phyloP scores from a whole-genome alignment of 1,140 invertebrate genomes.

The Carposina sasakii region DNA sequence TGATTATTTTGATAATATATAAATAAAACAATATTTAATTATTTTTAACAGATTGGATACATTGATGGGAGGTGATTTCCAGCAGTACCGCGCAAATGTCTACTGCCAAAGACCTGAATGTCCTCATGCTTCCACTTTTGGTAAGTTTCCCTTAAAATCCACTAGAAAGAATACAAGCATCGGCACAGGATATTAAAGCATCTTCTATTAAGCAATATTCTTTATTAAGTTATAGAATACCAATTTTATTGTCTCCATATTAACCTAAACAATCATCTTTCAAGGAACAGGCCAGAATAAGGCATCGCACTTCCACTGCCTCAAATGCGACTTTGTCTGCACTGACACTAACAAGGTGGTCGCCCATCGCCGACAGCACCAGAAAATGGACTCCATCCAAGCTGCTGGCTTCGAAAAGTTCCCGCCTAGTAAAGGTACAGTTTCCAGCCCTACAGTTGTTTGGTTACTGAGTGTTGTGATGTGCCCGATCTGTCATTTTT shows the following conservation, averaged over 20 bases:
- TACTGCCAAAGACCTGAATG: slow-evolving; percentile 90
- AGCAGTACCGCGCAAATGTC: slow-evolving; percentile 93
- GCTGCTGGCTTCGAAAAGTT: slow-evolving; percentile 96
- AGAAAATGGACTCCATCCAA: slow-evolving; percentile 94
- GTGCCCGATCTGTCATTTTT: no score
- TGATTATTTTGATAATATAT: slow-evolving; percentile 3
- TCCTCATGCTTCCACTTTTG: slow-evolving; percentile 82
- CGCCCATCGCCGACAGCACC: slow-evolving; percentile 92
- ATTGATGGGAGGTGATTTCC: slow-evolving; percentile 96
- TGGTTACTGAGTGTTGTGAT: no score
- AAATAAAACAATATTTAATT: slow-evolving; percentile 12
- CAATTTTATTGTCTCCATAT: no score
- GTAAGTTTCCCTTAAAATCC: slow-evolving; percentile 71
- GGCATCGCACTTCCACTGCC: slow-evolving; percentile 96
- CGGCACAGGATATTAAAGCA: no score
- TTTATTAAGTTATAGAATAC: no score
- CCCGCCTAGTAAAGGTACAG: slow-evolving; percentile 79
- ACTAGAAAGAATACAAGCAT: no score
- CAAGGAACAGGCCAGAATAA: slow-evolving; percentile 89
- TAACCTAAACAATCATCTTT: no score
- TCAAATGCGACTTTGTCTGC: slow-evolving; percentile 96
- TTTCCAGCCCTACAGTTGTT: no score
- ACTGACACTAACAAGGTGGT: slow-evolving; percentile 98
- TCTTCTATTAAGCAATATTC: slow-evolving; percentile 12
- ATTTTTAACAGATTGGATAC: slow-evolving; percentile 81